Evolutionary conservation across 2,113 vertebrate species (phyloP), one percentile per base, ranked within the genome.

Genomic region (Chelonoidis abingdonii): DNA sequence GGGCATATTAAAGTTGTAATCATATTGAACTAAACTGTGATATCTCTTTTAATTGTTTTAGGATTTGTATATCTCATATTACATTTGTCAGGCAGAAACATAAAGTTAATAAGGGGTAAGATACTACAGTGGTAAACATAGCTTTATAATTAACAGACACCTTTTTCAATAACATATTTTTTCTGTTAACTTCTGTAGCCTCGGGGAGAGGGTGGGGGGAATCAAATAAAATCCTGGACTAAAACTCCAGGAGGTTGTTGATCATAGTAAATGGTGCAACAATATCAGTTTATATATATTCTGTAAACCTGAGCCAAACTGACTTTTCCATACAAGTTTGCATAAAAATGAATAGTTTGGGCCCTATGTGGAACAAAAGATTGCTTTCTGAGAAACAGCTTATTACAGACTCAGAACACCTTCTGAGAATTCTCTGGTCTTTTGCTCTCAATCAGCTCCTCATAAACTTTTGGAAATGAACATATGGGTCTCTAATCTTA

Each of bases 371-470:
- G 3, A 12, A 80, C 1, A 6, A 84, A 89, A 50, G 16, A 75
- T 50, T 91, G 5, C 14, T 89, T 94, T 50, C 78, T 86, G 69
- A 88, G 49, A 93, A 85, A 53, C 22, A 90, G 80, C 53, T 93
- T 92, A 65, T 53, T 90, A 24, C 56, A 85, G 75, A 80, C 75
- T 49, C 47, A 49, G 80, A 35, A 88, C 21, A 80, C 49, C 75
- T 84, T 80, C 75, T 44, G 49, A 90, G 83, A 41, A 50, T 83
- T 83, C 35, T 79, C 79, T 87, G 41, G 57, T n/a, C 27, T 86
- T 93, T 57, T 72, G 44, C 35, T 24, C n/a, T 93, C 80, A 92
- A 24, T 90, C 82, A 95, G 24, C 5, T 93, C 78, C 59, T 94
- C 50, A 82, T 78, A 83, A 94, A 84, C 2, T 13, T 84, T 52